These are phyloP conservation scores for Cepaea hortensis DNA, from an alignment of 2,888 invertebrate species.

Conservation along the genomic window DNA sequence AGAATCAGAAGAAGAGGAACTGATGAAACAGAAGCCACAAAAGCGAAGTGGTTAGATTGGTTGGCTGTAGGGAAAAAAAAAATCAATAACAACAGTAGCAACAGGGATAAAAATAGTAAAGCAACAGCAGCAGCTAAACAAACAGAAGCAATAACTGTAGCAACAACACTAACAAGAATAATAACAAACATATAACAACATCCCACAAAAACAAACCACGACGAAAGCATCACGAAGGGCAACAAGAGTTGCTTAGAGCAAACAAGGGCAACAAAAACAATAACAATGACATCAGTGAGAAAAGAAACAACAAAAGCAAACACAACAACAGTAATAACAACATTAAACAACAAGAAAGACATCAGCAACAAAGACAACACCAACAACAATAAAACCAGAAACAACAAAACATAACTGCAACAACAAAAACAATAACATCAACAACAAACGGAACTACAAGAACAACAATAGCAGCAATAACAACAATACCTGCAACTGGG, in stretches of 20 bases:
- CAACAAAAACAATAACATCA: neutral
- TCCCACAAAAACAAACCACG: neutral
- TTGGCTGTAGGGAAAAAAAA: no score
- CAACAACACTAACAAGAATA: neutral
- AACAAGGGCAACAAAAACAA: neutral
- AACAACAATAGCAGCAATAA: neutral
- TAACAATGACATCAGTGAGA: neutral
- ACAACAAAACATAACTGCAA: neutral
- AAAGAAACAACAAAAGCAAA: neutral
- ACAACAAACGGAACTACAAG: neutral
- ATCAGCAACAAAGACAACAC: neutral
- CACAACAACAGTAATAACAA: neutral
- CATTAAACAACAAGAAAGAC: neutral
- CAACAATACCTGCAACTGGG: neutral
- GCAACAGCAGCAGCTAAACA: neutral
- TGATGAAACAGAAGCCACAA: no score
- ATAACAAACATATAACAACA: neutral
- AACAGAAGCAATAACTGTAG: neutral
- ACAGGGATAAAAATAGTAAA: no score
- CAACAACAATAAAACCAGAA: neutral
- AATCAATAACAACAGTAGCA: no score
- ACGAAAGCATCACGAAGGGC: no score
- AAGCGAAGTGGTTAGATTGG: no score
- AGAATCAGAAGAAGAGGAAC: no score
- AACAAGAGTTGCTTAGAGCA: neutral